A percentile compares a stretch with the other conserved stretches of the same genome.
Conservation (phyloP, 2,888 invertebrate species). For the Lysandra bellargus region DNA sequence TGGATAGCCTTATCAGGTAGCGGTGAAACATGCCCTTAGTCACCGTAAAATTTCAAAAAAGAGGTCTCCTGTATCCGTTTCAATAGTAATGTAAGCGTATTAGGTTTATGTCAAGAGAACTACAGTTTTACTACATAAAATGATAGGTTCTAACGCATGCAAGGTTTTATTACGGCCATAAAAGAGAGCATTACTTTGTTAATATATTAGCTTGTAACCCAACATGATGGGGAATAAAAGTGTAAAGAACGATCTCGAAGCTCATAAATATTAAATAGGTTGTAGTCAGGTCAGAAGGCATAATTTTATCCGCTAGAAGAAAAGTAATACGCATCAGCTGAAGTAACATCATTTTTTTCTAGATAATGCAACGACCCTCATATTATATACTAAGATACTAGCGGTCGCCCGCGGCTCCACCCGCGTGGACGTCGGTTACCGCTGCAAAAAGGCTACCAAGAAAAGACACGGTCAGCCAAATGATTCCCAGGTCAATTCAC, state of each 20-base stretch:
- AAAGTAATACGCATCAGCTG: background rate
- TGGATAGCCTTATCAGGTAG: no score
- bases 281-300: background rate
- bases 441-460: no score
- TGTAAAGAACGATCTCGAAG: background rate
- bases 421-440: no score
- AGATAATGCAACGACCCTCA: no score
- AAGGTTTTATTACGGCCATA: background rate
- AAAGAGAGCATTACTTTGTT: constrained; percentile 13
- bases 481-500: no score
- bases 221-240: background rate
- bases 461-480: no score
- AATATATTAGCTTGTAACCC: constrained; percentile 11
- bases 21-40: no score
- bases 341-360: no score
- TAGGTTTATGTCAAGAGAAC: background rate
- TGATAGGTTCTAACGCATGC: background rate
- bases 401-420: no score
- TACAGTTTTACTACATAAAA: background rate
- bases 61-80: background rate
- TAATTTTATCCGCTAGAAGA: background rate
- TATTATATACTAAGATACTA: no score
- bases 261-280: constrained; percentile 15
- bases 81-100: background rate
- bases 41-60: background rate